A percentile compares a stretch with the other conserved stretches of the same genome.
These are phyloP conservation scores for Phenacoccus solenopsis DNA, from an alignment of 1,140 invertebrate genomes.

Conservation along the genomic window DNA sequence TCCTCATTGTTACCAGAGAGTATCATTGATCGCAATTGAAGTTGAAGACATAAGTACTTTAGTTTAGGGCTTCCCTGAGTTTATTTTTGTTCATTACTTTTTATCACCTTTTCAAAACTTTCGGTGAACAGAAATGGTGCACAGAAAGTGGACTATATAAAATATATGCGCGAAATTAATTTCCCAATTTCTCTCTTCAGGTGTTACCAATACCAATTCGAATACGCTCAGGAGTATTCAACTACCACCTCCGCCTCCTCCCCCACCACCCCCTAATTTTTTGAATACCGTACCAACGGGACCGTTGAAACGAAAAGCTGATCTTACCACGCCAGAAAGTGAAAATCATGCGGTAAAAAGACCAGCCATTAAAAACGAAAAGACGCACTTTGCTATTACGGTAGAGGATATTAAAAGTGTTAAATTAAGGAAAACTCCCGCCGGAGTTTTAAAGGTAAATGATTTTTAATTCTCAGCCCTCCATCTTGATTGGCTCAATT, in stretches of 20 bases:
- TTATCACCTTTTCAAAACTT: too few relatives aligned
- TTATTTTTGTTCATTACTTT: too few relatives aligned
- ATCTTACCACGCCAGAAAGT: not conserved
- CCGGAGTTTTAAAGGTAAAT: not conserved
- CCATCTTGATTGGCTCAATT: too few relatives aligned
- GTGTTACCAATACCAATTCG: not conserved
- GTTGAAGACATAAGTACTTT: too few relatives aligned
- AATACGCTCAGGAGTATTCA: not conserved
- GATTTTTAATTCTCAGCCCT: not conserved
- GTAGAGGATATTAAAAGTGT: conserved; percentile 10
- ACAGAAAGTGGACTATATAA: too few relatives aligned
- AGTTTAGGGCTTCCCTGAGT: too few relatives aligned
- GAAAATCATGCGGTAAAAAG: not conserved
- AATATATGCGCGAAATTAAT: too few relatives aligned
- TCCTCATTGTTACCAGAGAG: too few relatives aligned
- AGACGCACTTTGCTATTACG: not conserved
- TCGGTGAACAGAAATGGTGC: too few relatives aligned
- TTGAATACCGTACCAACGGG: not conserved
- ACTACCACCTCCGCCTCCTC: not conserved
- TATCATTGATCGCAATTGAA: too few relatives aligned
- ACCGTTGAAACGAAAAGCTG: not conserved
- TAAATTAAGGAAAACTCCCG: not conserved
- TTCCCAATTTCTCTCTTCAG: too few relatives aligned
- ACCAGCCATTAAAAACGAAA: conserved; percentile 1
- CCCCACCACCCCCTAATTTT: not conserved